These are phyloP conservation scores for Gadus macrocephalus DNA, from an alignment of 2,113 vertebrate species.

Conservation along the genomic window DNA sequence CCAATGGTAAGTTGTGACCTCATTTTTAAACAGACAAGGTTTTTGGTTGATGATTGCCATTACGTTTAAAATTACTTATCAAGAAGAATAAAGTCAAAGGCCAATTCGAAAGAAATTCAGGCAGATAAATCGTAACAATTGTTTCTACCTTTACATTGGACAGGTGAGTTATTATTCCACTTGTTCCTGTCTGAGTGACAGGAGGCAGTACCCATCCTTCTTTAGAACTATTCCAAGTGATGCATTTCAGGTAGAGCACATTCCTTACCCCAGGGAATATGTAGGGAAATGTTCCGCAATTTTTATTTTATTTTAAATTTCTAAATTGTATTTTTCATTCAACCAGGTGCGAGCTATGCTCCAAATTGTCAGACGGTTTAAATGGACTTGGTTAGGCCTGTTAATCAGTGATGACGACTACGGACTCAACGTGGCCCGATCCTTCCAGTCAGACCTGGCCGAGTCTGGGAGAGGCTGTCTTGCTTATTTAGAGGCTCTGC, in stretches of 20 bases:
- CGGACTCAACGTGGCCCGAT: constrained; percentile 47
- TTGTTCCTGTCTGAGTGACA: no score
- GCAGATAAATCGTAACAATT: background rate
- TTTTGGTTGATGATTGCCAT: background rate
- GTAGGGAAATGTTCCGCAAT: constrained; percentile 26
- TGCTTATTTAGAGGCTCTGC: constrained; percentile 54
- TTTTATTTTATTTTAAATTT: no score
- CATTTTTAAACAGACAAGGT: background rate
- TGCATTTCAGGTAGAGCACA: constrained; percentile 15
- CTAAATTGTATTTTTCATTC: background rate
- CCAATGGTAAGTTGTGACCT: constrained; percentile 52
- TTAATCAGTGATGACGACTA: constrained; percentile 63
- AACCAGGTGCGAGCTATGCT: constrained; percentile 53
- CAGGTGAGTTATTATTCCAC: no score
- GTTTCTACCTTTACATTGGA: background rate
- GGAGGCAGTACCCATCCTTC: no score
- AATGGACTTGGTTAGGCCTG: constrained; percentile 61
- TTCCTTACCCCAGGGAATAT: background rate
- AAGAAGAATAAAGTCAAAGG: no score
- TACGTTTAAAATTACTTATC: background rate
- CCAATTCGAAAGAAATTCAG: background rate
- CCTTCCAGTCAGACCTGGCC: constrained; percentile 45
- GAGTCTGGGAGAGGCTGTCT: constrained; percentile 46
- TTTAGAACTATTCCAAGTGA: no score
- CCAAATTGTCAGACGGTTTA: constrained; percentile 44